Conservation (phyloP, 2,113 vertebrate species). For the Chaetodon trifascialis region DNA sequence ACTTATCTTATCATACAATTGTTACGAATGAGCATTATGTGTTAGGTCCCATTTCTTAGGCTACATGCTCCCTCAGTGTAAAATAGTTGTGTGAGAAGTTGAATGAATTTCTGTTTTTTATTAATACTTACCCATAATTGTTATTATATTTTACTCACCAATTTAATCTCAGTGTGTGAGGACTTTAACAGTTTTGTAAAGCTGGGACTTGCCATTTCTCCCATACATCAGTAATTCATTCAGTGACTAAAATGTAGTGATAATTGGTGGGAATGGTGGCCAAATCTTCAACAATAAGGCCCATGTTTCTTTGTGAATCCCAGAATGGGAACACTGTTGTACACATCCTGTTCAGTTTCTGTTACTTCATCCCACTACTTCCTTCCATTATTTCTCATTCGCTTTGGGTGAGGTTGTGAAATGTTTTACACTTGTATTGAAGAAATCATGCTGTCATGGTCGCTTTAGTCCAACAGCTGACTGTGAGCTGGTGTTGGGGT, state of each 20-base stretch:
- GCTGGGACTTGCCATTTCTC: background rate
- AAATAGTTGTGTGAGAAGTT: background rate
- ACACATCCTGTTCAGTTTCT: background rate
- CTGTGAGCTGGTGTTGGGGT: background rate
- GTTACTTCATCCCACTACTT: background rate
- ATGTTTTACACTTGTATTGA: background rate
- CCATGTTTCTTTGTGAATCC: background rate
- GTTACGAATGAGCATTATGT: background rate
- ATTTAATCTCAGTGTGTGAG: background rate
- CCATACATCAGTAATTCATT: background rate
- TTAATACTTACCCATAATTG: no score
- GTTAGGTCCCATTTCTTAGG: background rate
- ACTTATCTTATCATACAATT: no score
- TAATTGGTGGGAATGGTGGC: background rate
- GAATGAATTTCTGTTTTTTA: background rate
- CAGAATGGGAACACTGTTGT: background rate
- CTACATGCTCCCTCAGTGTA: background rate
- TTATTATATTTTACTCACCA: background rate
- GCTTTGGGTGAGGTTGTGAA: background rate
- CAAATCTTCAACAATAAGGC: background rate
- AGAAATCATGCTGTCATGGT: background rate
- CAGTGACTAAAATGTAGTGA: background rate
- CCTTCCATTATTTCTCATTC: background rate
- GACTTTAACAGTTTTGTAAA: background rate
- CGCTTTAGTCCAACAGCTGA: background rate